phyloP scores from a whole-genome alignment of 2,888 invertebrate species.

The Hirtodrosophila duncani region DNA sequence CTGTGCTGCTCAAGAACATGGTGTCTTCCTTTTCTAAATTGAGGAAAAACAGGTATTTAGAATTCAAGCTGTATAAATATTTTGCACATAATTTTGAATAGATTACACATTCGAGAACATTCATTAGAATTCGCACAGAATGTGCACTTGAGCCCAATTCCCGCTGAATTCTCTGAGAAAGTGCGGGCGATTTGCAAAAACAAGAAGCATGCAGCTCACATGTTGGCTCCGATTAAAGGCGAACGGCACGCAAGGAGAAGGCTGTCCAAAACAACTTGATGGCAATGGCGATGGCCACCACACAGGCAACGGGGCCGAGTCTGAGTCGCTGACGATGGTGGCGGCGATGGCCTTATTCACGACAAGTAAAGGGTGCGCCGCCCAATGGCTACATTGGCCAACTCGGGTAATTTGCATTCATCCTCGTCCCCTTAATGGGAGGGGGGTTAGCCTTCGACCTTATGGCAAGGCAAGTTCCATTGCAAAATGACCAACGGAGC shows the following conservation, averaged over 20 bases:
- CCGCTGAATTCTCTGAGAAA: conserved; percentile 12
- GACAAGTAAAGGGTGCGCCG: conserved; percentile 48
- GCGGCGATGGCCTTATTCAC: too few relatives aligned
- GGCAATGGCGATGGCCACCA: conserved; percentile 41
- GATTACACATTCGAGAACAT: not conserved
- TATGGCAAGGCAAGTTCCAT: conserved; percentile 31
- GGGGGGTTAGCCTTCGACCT: conserved; percentile 4
- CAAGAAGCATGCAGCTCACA: conserved; percentile 39
- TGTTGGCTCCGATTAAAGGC: conserved; percentile 45
- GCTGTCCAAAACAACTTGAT: conserved; percentile 21
- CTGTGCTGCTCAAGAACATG: conserved; percentile 4
- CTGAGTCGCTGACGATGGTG: too few relatives aligned
- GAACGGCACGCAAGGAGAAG: conserved; percentile 42
- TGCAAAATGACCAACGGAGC: conserved; percentile 38
- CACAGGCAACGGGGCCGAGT: too few relatives aligned
- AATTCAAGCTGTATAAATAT: too few relatives aligned
- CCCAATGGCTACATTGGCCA: conserved; percentile 41
- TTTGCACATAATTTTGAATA: not conserved
- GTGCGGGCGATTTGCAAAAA: conserved; percentile 4
- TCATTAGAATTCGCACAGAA: too few relatives aligned
- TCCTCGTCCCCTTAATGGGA: not conserved
- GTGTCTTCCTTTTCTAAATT: conserved; percentile 8
- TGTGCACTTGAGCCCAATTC: conserved; percentile 20
- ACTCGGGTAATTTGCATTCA: conserved; percentile 45
- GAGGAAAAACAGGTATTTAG: not conserved